These are phyloP conservation scores for Spinus pinus DNA, from an alignment of 2,797 vertebrate species.

Conservation along the genomic window DNA sequence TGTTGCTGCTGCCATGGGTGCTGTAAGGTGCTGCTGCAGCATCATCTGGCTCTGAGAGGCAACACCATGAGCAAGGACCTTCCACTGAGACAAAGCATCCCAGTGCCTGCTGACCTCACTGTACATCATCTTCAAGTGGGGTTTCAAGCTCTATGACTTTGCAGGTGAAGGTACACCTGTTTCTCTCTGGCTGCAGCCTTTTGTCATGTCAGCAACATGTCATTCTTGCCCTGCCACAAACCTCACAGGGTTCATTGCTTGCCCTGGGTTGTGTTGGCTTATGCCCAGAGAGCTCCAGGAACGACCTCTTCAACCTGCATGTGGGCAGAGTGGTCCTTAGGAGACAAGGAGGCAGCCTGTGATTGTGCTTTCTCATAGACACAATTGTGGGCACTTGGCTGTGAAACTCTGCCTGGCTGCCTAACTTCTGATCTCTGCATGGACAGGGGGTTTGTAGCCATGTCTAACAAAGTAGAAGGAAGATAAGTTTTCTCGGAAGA, in stretches of 20 bases:
- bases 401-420: neutral
- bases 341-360: neutral
- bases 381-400: accelerated
- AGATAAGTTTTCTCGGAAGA: neutral
- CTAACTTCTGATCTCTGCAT: accelerated
- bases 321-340: neutral
- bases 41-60: neutral
- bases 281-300: neutral
- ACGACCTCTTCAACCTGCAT: neutral
- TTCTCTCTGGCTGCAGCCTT: neutral
- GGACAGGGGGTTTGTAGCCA: neutral
- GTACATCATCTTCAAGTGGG: neutral
- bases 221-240: accelerated
- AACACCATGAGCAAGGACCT: accelerated
- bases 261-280: neutral
- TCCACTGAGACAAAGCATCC: neutral
- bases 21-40: neutral
- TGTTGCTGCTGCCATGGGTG: neutral
- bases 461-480: neutral
- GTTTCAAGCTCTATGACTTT: neutral
- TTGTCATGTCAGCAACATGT: neutral
- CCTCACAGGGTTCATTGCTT: neutral
- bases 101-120: neutral
- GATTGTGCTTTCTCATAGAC: neutral
- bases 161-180: no score